phyloP scores from a whole-genome alignment of 2,113 vertebrate species.

The Lucifuga dentata region DNA sequence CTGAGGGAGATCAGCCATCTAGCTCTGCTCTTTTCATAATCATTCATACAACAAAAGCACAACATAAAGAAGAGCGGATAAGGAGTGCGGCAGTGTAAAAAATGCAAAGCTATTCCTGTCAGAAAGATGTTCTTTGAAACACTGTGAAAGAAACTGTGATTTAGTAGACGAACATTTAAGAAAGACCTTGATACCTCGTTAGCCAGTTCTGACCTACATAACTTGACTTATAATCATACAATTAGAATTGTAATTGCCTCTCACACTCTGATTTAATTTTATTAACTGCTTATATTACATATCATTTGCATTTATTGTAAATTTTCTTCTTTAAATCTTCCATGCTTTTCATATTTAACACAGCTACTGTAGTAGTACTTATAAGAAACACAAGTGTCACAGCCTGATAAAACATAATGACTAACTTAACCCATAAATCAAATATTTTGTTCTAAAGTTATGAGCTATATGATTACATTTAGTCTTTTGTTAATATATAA shows the following conservation, averaged over 20 bases:
- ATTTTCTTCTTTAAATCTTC: constrained; percentile 8
- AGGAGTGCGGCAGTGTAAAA: not conserved
- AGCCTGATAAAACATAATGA: constrained; percentile 4
- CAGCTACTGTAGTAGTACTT: not conserved
- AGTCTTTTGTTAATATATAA: no score
- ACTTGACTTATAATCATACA: no score
- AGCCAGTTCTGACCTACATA: constrained; percentile 8
- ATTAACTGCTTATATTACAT: not conserved
- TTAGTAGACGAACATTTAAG: not conserved
- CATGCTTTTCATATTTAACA: not conserved
- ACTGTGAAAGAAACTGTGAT: not conserved
- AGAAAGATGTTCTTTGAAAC: constrained; percentile 14
- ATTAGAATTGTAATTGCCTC: constrained; percentile 3
- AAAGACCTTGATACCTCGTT: constrained; percentile 5
- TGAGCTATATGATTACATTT: no score
- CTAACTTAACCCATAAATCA: constrained; percentile 3
- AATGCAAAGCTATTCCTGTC: constrained; percentile 29
- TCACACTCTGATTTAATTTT: constrained; percentile 3
- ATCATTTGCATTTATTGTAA: not conserved
- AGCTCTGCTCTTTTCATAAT: constrained; percentile 21
- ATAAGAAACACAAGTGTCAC: not conserved
- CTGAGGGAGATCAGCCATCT: constrained; percentile 6
- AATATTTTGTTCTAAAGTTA: constrained; percentile 9
- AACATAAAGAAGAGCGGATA: constrained; percentile 23
- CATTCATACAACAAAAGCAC: constrained; percentile 33